phyloP scores from a whole-genome alignment of 2,113 vertebrate genomes.

The Peromyscus leucopus region DNA sequence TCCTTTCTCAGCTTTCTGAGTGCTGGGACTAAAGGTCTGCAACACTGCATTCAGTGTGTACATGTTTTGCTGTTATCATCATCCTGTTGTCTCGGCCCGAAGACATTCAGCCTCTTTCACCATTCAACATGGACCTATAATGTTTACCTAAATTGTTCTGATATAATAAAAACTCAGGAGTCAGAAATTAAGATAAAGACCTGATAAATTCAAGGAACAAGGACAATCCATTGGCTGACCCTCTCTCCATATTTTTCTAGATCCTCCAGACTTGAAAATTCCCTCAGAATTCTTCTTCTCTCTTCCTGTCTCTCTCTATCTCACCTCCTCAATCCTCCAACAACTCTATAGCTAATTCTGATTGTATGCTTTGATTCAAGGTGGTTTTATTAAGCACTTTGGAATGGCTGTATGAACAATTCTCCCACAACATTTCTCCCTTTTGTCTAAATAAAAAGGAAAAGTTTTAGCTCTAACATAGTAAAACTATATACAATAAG shows the following conservation, averaged over 20 bases:
- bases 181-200: background rate
- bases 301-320: background rate
- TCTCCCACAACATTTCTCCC: too few relatives aligned
- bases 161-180: background rate
- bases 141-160: background rate
- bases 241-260: background rate
- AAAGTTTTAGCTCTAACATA: background rate
- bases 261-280: background rate
- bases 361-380: background rate
- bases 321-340: background rate
- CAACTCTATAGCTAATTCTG: background rate
- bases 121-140: background rate
- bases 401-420: too few relatives aligned
- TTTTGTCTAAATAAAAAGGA: background rate
- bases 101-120: background rate
- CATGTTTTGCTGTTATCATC: background rate
- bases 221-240: background rate
- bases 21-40: too few relatives aligned
- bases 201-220: background rate
- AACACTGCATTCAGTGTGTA: background rate
- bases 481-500: too few relatives aligned
- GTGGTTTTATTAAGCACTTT: background rate
- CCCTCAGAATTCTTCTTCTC: background rate
- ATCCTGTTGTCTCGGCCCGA: background rate
- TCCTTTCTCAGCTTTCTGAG: background rate